Evolutionary conservation across 2,888 invertebrate genomes (phyloP).

Genomic region (Drosophila mimica): DNA sequence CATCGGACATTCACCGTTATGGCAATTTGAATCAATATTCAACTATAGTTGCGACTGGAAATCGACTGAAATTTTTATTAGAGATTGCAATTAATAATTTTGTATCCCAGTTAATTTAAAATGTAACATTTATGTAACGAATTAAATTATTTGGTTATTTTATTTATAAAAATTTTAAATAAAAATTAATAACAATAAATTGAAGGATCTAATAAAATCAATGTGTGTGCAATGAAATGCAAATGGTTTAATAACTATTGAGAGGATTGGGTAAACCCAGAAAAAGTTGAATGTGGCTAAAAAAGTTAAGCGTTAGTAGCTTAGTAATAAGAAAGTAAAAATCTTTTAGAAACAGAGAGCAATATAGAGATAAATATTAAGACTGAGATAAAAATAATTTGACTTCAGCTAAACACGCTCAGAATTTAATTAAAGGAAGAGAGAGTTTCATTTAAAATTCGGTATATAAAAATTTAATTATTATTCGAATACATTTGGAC

Average conservation of each 20-base stretch:
- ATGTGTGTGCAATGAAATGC: background rate
- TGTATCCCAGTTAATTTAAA: background rate
- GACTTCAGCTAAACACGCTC: background rate
- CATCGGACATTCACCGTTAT: conserved; percentile 23
- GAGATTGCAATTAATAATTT: background rate
- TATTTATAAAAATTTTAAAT: background rate
- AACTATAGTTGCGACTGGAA: background rate
- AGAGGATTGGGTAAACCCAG: background rate
- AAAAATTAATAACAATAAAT: background rate
- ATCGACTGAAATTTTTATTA: background rate
- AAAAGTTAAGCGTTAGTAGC: background rate
- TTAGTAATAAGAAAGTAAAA: background rate
- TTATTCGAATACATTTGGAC: too few species aligned
- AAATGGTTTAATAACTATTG: background rate
- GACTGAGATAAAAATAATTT: background rate
- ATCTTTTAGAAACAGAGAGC: background rate
- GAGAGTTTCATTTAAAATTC: too few species aligned
- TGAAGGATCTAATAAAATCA: background rate
- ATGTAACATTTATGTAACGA: too few species aligned
- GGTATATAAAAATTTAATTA: too few species aligned
- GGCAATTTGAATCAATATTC: conserved; percentile 5
- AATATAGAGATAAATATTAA: background rate
- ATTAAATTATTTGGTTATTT: background rate
- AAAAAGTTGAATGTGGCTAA: background rate
- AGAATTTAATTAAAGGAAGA: background rate